phyloP scores from a whole-genome alignment of 2,888 invertebrate species.

The Pegoplata infirma region DNA sequence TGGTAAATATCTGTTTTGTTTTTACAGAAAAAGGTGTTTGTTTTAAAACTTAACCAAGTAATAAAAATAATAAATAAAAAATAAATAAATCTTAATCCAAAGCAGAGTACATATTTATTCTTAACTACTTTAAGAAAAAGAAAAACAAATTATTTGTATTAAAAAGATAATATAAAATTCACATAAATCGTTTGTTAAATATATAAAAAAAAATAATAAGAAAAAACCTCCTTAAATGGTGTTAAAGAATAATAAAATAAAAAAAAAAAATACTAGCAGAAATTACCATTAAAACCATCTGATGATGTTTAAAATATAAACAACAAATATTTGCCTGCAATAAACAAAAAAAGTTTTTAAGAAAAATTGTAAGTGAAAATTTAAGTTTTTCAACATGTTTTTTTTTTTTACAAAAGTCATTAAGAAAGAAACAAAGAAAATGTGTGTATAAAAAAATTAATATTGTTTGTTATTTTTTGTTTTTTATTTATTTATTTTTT shows the following conservation, averaged over 20 bases:
- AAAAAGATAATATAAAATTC: background rate
- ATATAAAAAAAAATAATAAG: background rate
- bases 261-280: background rate
- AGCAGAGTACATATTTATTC: background rate
- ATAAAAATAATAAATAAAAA: too few species aligned
- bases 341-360: background rate
- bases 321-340: background rate
- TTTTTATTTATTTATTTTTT: constrained; percentile 9
- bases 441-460: constrained; percentile 4
- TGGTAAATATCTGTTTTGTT: background rate
- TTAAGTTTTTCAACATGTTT: too few species aligned
- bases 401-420: background rate
- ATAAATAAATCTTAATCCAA: background rate
- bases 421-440: background rate
- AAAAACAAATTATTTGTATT: background rate
- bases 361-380: background rate
- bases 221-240: background rate
- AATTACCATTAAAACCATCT: background rate
- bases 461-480: constrained; percentile 5
- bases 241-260: background rate
- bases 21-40: background rate
- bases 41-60: background rate
- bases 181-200: background rate
- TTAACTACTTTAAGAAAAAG: background rate
- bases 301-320: background rate